phyloP scores from a whole-genome alignment of 2,797 vertebrate species.

The Eulemur mongoz region DNA sequence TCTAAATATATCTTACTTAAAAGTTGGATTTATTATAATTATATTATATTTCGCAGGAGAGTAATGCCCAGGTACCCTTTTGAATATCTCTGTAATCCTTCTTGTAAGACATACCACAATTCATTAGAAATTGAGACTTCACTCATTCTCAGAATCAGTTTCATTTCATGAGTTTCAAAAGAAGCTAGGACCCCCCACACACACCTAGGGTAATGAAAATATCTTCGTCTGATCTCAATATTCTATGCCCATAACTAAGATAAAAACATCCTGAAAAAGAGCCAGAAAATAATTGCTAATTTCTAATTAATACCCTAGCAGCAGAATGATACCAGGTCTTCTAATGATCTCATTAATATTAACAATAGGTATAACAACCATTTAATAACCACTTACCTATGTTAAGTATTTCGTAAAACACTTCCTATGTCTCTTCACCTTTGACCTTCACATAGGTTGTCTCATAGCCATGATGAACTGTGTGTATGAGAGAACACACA shows the following conservation, averaged over 20 bases:
- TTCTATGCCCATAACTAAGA: not conserved
- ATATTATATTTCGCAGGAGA: not conserved
- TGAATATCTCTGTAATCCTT: not conserved
- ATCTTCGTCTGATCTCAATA: not conserved
- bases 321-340: not conserved
- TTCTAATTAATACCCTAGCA: not conserved
- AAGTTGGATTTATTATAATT: not conserved
- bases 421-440: not conserved
- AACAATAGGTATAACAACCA: not conserved
- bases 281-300: not conserved
- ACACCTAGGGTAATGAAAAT: not conserved
- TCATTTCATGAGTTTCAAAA: not conserved
- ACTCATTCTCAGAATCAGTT: not conserved
- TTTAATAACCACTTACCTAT: not conserved
- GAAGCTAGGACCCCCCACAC: not conserved
- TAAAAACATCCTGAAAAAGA: not conserved
- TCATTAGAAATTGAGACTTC: slow-evolving; percentile 3
- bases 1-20: slow-evolving; percentile 9
- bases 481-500: not conserved
- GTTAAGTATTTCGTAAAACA: not conserved
- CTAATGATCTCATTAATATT: not conserved
- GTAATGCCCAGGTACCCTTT: not conserved
- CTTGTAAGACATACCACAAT: not conserved
- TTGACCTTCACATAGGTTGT: not conserved
- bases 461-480: not conserved